A percentile compares a stretch with the other conserved stretches of the same genome.
These are phyloP conservation scores for Callorhinus ursinus DNA, from an alignment of 2,113 vertebrate species.

Conservation along the genomic window DNA sequence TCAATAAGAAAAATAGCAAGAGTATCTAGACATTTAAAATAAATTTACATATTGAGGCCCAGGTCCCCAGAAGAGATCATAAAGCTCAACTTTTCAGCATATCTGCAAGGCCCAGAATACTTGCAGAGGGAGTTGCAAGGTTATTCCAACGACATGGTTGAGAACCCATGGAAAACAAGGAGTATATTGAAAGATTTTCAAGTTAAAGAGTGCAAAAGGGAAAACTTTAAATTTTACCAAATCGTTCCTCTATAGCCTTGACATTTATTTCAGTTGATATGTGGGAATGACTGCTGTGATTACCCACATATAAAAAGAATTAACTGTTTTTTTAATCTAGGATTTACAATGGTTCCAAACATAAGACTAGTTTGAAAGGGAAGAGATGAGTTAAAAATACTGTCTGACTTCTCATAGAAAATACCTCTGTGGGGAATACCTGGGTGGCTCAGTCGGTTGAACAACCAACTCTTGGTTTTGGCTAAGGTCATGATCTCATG, in stretches of 20 bases:
- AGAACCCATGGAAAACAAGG: background rate
- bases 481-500: too few relatives aligned
- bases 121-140: background rate
- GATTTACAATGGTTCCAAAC: background rate
- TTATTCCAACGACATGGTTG: background rate
- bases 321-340: background rate
- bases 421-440: background rate
- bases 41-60: background rate
- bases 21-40: conserved; percentile 32
- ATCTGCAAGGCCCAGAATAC: background rate
- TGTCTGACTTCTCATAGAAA: background rate
- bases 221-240: background rate
- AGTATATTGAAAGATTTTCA: background rate
- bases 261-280: background rate
- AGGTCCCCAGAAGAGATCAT: background rate
- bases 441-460: too few relatives aligned
- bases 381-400: background rate
- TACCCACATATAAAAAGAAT: background rate
- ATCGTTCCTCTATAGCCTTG: background rate
- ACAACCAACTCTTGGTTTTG: too few relatives aligned
- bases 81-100: background rate
- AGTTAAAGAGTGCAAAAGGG: background rate
- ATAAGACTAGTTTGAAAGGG: background rate
- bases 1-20: conserved; percentile 39
- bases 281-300: background rate